These are phyloP conservation scores for Hipposideros armiger DNA, from an alignment of 2,113 vertebrate species.

Conservation along the genomic window DNA sequence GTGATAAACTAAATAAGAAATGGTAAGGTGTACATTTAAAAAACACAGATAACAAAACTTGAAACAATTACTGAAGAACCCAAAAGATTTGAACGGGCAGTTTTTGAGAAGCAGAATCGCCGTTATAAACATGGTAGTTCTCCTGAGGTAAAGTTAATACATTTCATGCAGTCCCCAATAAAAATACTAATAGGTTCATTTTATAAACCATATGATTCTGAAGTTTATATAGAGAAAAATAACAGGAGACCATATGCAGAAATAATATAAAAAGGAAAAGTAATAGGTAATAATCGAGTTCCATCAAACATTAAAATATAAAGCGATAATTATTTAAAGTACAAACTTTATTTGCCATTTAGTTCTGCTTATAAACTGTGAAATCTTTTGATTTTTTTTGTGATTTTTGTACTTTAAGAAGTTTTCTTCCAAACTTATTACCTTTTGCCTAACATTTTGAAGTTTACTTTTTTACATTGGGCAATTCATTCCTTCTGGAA, in stretches of 20 bases:
- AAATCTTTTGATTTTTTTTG: neutral
- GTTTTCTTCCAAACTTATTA: neutral
- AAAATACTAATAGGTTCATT: neutral
- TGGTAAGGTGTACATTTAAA: neutral
- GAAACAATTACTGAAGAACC: neutral
- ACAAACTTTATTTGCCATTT: neutral
- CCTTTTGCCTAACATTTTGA: slow-evolving; percentile 7
- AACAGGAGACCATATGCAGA: neutral
- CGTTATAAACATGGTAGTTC: neutral
- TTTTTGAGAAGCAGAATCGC: slow-evolving; percentile 14
- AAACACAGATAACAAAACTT: neutral
- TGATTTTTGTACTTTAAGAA: neutral
- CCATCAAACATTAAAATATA: neutral
- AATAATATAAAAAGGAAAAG: neutral
- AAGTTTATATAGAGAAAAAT: neutral
- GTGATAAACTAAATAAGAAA: neutral
- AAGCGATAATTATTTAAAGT: neutral
- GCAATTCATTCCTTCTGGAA: neutral
- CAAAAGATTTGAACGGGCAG: neutral
- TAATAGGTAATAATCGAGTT: neutral
- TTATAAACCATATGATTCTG: neutral
- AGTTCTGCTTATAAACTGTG: neutral
- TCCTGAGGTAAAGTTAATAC: neutral
- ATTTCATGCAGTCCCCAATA: neutral
- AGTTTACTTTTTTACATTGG: neutral